Conservation (phyloP, 2,888 invertebrate species). For the Tipula lateralis region DNA sequence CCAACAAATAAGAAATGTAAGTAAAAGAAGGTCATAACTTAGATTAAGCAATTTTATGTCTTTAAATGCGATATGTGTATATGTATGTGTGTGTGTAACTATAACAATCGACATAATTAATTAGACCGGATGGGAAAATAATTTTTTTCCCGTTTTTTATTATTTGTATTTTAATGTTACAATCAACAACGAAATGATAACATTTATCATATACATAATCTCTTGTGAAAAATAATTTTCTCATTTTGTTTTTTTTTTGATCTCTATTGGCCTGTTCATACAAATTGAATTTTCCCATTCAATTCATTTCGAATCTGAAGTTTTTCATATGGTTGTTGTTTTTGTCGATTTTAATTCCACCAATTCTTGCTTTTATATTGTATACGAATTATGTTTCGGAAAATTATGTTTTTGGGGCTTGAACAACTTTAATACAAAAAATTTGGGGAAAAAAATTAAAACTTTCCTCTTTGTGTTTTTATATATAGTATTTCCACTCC, state of each 20-base stretch:
- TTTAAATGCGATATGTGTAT: not conserved
- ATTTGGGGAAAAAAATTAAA: not conserved
- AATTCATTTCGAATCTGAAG: not conserved
- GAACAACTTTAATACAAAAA: not conserved
- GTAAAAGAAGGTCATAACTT: not conserved
- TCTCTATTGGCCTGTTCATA: not conserved
- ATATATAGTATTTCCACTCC: not conserved
- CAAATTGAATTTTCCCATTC: not conserved
- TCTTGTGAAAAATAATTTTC: not conserved
- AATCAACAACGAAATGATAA: not conserved
- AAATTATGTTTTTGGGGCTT: not conserved
- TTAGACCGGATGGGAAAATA: constrained; percentile 1
- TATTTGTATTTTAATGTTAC: not conserved
- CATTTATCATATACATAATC: not conserved
- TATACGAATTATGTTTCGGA: not conserved
- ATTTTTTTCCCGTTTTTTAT: not conserved
- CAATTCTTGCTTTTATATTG: not conserved
- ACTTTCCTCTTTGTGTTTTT: not conserved
- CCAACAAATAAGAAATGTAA: not conserved
- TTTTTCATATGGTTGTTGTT: not conserved
- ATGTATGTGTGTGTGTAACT: not conserved
- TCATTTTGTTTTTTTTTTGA: not conserved
- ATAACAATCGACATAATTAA: not conserved
- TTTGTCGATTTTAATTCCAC: not conserved
- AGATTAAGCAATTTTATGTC: not conserved